phyloP scores from a whole-genome alignment of 1,140 invertebrate species.

The Brachionus sp. region DNA sequence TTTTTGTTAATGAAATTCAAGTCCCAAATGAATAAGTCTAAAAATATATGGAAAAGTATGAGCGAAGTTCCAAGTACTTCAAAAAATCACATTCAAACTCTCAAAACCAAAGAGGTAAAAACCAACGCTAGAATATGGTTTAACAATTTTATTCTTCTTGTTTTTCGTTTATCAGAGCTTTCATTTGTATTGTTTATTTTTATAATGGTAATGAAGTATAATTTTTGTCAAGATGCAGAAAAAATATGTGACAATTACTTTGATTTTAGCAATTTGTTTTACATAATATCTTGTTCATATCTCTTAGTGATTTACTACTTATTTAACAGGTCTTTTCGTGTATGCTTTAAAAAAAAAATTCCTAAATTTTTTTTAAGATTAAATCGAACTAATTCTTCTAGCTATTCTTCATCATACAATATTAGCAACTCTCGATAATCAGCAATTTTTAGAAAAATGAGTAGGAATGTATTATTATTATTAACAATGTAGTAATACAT shows the following conservation, averaged over 20 bases:
- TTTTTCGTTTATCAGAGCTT: background rate
- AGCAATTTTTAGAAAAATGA: no score
- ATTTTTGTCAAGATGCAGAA: conserved; percentile 8
- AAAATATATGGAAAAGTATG: background rate
- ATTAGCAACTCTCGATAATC: no score
- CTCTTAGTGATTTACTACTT: background rate
- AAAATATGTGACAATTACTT: conserved; percentile 11
- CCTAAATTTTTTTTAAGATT: background rate
- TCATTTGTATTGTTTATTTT: background rate
- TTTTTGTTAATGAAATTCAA: background rate
- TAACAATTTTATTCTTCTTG: background rate
- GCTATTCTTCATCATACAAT: no score
- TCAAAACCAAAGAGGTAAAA: background rate
- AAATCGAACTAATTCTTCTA: background rate
- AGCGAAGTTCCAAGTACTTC: background rate
- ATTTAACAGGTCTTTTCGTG: background rate
- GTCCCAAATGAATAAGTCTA: background rate
- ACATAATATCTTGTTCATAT: background rate
- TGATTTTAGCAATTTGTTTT: conserved; percentile 13
- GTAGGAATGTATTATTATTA: no score
- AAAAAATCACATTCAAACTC: background rate
- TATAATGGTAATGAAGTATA: background rate
- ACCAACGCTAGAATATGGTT: background rate
- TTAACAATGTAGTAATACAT: no score
- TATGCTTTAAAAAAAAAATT: background rate